Conservation (phyloP, 2,113 vertebrate species). For the Syrrhaptes paradoxus region DNA sequence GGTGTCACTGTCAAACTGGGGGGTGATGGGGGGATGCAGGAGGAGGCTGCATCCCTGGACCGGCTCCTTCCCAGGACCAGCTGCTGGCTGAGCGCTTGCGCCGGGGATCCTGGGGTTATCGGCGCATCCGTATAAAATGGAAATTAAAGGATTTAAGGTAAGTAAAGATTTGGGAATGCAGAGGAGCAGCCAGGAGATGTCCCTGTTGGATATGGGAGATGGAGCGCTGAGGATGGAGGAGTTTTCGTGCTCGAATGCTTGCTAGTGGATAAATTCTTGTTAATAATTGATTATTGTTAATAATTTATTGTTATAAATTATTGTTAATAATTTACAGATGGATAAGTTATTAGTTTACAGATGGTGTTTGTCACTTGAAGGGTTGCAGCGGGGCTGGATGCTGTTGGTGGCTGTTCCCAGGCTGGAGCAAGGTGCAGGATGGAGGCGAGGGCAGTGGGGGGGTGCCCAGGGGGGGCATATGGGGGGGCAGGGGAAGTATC, state of each 20-base stretch:
- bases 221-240: neutral
- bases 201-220: fast-evolving
- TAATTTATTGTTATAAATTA: neutral
- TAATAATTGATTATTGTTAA: too few species aligned
- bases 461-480: fast-evolving
- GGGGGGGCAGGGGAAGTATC: neutral
- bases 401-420: neutral
- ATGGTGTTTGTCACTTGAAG: neutral
- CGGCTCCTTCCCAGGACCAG: neutral
- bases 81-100: neutral
- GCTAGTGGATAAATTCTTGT: neutral
- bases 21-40: neutral
- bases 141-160: neutral
- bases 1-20: fast-evolving
- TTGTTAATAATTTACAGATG: too few species aligned
- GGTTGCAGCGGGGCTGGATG: neutral
- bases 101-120: neutral
- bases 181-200: neutral
- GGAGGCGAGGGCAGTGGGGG: too few species aligned
- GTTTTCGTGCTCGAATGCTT: fast-evolving
- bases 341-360: neutral
- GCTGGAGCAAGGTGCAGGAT: neutral
- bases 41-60: neutral
- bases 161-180: neutral
- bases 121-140: fast-evolving